Conservation (phyloP, 2,113 vertebrate genomes). For the Seriola rivoliana region DNA sequence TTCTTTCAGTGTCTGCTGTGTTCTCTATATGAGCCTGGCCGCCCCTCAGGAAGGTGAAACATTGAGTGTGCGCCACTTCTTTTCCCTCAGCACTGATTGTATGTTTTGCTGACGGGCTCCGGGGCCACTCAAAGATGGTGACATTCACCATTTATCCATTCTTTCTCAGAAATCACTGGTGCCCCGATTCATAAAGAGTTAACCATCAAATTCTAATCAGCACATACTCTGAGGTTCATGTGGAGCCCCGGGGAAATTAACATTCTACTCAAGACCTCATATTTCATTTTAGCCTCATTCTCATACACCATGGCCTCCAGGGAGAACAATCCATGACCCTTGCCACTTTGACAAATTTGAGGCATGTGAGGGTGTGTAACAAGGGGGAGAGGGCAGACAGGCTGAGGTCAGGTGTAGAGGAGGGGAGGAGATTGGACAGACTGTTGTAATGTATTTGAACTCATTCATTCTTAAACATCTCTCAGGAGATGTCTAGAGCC, state of each 20-base stretch:
- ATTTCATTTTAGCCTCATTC: conserved; percentile 53
- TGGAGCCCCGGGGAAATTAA: conserved; percentile 51
- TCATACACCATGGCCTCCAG: conserved; percentile 7
- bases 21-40: neutral
- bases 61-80: neutral
- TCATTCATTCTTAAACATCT: conserved; percentile 42
- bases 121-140: neutral
- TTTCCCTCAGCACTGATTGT: neutral
- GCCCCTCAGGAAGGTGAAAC: conserved; percentile 11
- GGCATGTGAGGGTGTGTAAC: conserved; percentile 9
- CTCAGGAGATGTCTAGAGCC: neutral
- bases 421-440: neutral
- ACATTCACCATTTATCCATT: conserved; percentile 21
- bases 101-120: conserved; percentile 11
- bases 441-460: conserved; percentile 40
- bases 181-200: conserved; percentile 22
- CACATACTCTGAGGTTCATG: conserved; percentile 16
- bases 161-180: conserved; percentile 36
- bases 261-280: conserved; percentile 37
- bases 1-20: neutral
- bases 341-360: conserved; percentile 48
- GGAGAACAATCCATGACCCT: conserved; percentile 35
- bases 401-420: conserved; percentile 37
- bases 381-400: conserved; percentile 5
- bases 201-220: conserved; percentile 39